A percentile compares a stretch with the other conserved stretches of the same genome.
phyloP scores from a whole-genome alignment of 2,113 vertebrate genomes.

The Chamaetylas fuelleborni region DNA sequence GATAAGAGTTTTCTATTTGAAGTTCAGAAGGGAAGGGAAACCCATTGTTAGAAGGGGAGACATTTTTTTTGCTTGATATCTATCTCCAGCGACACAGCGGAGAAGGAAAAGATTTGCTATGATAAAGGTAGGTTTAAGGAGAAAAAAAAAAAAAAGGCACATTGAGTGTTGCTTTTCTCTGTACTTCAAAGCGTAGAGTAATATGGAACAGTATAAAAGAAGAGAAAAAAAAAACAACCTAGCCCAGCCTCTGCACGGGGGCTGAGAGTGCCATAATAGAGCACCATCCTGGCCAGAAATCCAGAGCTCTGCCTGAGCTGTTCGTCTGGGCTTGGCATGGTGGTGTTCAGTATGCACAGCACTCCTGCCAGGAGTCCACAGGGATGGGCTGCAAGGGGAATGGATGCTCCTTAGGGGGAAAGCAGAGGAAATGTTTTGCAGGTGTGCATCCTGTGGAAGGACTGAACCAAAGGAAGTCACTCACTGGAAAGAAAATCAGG shows the following conservation, averaged over 20 bases:
- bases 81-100: conserved; percentile 60
- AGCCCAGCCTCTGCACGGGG: background rate
- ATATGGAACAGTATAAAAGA: conserved; percentile 57
- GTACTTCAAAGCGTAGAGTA: conserved; percentile 67
- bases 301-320: background rate
- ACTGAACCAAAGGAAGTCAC: background rate
- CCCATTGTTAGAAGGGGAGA: conserved; percentile 72
- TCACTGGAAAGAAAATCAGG: background rate
- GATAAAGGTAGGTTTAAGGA: conserved; percentile 65
- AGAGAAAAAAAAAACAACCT: background rate
- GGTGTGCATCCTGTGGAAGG: background rate
- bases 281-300: background rate
- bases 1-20: conserved; percentile 74
- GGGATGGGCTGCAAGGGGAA: background rate
- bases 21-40: conserved; percentile 73
- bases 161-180: conserved; percentile 67
- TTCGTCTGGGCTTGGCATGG: background rate
- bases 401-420: background rate
- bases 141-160: conserved; percentile 14
- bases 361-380: background rate
- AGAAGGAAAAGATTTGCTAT: conserved; percentile 67
- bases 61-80: conserved; percentile 70
- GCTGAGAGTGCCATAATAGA: background rate
- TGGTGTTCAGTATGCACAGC: background rate
- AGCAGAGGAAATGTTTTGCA: background rate